Conservation (phyloP, 2,797 vertebrate species). For the Danio albolineatus region DNA sequence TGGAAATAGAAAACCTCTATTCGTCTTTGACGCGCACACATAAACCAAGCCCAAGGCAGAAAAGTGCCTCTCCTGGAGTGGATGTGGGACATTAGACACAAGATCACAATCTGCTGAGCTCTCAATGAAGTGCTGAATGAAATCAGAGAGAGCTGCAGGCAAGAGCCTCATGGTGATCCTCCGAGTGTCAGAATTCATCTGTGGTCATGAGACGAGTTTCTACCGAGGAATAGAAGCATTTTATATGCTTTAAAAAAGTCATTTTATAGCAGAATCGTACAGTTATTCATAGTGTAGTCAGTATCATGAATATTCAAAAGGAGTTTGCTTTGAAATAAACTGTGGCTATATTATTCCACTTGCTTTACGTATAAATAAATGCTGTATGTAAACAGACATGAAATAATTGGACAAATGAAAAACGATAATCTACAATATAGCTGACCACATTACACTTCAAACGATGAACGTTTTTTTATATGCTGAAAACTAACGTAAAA, state of each 20-base stretch:
- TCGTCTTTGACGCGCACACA: background rate
- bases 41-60: slow-evolving; percentile 6
- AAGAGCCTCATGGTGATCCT: slow-evolving; percentile 22
- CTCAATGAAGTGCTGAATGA: slow-evolving; percentile 48
- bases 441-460: background rate
- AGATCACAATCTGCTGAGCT: slow-evolving; percentile 50
- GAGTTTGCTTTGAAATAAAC: background rate
- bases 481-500: background rate
- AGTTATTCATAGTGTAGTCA: background rate
- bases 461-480: background rate
- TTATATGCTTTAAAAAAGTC: background rate
- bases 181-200: slow-evolving; percentile 33
- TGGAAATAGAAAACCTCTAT: background rate
- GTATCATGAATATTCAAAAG: background rate
- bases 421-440: no score
- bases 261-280: background rate
- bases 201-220: background rate
- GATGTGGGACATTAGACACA: slow-evolving; percentile 44
- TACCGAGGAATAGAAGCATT: background rate
- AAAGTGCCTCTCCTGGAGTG: slow-evolving; percentile 24
- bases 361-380: background rate
- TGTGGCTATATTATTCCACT: background rate
- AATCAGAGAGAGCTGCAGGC: slow-evolving; percentile 43
- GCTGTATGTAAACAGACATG: background rate
- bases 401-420: background rate